phyloP scores from a whole-genome alignment of 1,140 invertebrate genomes.

The Pantala flavescens region DNA sequence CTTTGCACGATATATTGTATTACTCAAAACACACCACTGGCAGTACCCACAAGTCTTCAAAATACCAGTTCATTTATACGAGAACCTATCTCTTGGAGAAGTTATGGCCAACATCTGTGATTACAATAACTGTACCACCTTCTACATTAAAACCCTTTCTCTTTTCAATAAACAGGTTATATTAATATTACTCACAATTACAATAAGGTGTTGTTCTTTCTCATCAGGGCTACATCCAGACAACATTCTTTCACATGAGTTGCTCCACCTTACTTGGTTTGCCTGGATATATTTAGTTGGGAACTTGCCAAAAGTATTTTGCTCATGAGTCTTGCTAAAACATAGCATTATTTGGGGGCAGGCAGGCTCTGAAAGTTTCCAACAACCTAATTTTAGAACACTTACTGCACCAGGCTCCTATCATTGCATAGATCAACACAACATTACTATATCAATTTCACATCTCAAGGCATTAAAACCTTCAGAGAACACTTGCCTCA shows the following conservation, averaged over 20 bases:
- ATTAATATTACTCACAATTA: conserved; percentile 8
- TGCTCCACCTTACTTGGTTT: neutral
- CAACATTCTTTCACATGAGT: neutral
- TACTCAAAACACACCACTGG: neutral
- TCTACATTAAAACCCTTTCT: neutral
- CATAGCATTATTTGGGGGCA: neutral
- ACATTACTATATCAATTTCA: neutral
- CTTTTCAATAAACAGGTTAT: conserved; percentile 1
- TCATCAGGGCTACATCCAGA: neutral
- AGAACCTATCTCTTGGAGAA: neutral
- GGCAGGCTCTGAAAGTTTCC: neutral
- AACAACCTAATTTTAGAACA: neutral
- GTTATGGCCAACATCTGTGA: neutral
- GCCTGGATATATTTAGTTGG: neutral
- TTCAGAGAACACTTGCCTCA: no score
- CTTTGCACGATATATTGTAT: neutral
- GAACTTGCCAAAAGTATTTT: neutral
- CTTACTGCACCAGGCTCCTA: neutral
- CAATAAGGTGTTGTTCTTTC: conserved; percentile 2
- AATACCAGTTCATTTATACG: neutral
- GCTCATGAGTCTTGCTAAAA: neutral
- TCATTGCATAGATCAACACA: neutral
- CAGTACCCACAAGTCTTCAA: conserved; percentile 8
- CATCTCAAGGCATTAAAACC: neutral
- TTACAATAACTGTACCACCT: neutral